Evolutionary conservation across 2,888 invertebrate species (phyloP), one percentile per base, ranked within the genome.

Genomic region (Aspidiotus destructor): DNA sequence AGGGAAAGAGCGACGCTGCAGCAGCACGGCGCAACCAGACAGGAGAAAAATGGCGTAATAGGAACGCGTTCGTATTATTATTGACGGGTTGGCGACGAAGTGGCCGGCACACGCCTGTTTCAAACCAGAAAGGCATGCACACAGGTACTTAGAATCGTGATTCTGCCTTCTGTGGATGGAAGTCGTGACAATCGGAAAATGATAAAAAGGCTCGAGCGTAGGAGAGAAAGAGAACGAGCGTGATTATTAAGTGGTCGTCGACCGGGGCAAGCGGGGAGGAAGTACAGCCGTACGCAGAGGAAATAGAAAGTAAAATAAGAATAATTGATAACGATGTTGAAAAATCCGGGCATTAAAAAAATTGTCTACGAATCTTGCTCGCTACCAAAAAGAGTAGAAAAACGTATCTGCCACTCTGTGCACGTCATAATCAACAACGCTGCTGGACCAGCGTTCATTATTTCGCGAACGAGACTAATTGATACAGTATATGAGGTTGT

Each of bases 181-280:
- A 64, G 65, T 65, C 65, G 65, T 65, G 65, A 65, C 65, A 65
- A 65, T 65, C 65, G 65, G 65, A 58, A 65, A 65, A 65, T 65
- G 65, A 65, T 65, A 65, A 65, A 65, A 58, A 28, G 11, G 52
- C n/a, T 52, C n/a, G 52, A n/a, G 52, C n/a, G 52, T 52, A n/a
- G 11, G 52, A 52, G 52, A 52, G 52, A 52, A n/a, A 52, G 52
- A 52, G 52, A 52, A n/a, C 11, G 52, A 52, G 52, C 11, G 52
- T 13, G 52, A 52, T 28, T 28, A 28, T 28, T 28, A 28, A 28
- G 28, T 28, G 28, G 2, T 28, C 28, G 28, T 28, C 1, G 28
- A 28, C 28, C 28, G 28, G 28, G 28, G 28, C 28, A 28, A 28
- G 28, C 28, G 28, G 28, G 28, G 28, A 28, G 28, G 28, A 28